Evolutionary conservation across 1,140 invertebrate genomes (phyloP), one percentile per base, ranked within the genome.

Genomic region (Nasonia longicornis): DNA sequence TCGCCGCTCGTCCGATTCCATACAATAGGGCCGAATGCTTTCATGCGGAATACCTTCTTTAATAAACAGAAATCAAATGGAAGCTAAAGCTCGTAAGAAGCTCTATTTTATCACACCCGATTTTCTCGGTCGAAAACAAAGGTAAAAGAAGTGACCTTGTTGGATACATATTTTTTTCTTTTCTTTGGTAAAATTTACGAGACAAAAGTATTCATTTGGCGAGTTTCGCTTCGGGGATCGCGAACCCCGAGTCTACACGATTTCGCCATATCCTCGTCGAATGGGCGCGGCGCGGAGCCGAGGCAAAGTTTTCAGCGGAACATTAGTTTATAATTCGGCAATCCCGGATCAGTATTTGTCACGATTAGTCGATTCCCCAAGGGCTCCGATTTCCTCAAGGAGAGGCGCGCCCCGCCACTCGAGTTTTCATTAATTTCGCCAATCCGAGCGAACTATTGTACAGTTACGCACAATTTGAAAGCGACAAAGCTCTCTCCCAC

Each of bases 301-400:
- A 71, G 70, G 77, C 64, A 84, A 89, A 90, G 87, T 90, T 90
- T 89, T 84, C 83, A 82, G 79, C 84, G 82, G 88, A 87, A 88
- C 89, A 89, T 89, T 89, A 90, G 89, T 89, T 90, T 90, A 90
- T 90, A 89, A 91, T 90, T 90, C 88, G 87, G 87, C 89, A 88
- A 91, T 90, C 88, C 86, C 76, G 87, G 88, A 90, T 91, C 89
- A 90, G 89, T 90, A 90, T 90, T 91, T 90, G 89, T 90, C 89
- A 90, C 89, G 88, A 91, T 91, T 90, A 90, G 86, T 86, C 87
- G 87, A 89, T 86, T 85, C 85, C 81, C 83, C 82, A 78, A 74
- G 81, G 76, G 76, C 76, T 82, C 76, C 16, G 79, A 76, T 77
- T 77, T 81, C 81, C 81, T 82, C 26, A 77, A 79, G 73, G 58